These are phyloP conservation scores for Diplazon laetatorius DNA, from an alignment of 2,888 invertebrate genomes.

Conservation along the genomic window DNA sequence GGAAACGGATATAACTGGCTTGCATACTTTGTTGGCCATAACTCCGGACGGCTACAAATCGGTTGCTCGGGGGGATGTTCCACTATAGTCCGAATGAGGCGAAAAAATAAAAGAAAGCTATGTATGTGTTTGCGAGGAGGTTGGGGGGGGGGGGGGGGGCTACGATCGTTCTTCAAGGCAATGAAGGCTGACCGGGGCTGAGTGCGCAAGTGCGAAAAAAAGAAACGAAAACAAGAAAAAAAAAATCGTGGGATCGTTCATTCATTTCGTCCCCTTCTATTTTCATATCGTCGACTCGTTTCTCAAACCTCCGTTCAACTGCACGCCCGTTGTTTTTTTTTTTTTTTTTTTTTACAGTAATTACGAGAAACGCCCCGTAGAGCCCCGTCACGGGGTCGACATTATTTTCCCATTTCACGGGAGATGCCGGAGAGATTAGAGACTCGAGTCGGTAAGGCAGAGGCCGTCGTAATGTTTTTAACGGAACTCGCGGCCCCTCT, in stretches of 20 bases:
- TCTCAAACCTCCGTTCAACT: slow-evolving; percentile 34
- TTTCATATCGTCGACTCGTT: slow-evolving; percentile 48
- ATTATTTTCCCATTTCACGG: slow-evolving; percentile 75
- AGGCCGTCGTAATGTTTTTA: slow-evolving; percentile 9
- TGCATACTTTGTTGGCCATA: slow-evolving; percentile 80
- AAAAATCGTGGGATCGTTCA: no score
- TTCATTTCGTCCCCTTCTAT: slow-evolving; percentile 52
- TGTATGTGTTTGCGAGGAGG: no score
- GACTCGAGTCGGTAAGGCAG: slow-evolving; percentile 26
- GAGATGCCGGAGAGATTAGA: slow-evolving; percentile 53
- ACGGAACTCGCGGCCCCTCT: no score
- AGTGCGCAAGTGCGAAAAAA: slow-evolving; percentile 2
- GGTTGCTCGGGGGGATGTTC: slow-evolving; percentile 57
- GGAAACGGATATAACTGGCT: slow-evolving; percentile 71
- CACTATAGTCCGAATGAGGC: slow-evolving; percentile 10
- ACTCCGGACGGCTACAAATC: slow-evolving; percentile 78
- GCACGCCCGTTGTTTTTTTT: slow-evolving; percentile 74
- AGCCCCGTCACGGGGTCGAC: slow-evolving; percentile 66
- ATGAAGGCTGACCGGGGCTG: slow-evolving; percentile 25
- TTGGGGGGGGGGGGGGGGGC: neutral
- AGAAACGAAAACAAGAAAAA: no score
- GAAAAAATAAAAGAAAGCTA: slow-evolving; percentile 30
- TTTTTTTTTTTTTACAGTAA: no score
- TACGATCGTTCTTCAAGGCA: neutral
- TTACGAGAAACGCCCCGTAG: slow-evolving; percentile 69